Evolutionary conservation across 2,797 vertebrate species (phyloP), one percentile per base, ranked within the genome.

Genomic region (Spinus olivaceus): DNA sequence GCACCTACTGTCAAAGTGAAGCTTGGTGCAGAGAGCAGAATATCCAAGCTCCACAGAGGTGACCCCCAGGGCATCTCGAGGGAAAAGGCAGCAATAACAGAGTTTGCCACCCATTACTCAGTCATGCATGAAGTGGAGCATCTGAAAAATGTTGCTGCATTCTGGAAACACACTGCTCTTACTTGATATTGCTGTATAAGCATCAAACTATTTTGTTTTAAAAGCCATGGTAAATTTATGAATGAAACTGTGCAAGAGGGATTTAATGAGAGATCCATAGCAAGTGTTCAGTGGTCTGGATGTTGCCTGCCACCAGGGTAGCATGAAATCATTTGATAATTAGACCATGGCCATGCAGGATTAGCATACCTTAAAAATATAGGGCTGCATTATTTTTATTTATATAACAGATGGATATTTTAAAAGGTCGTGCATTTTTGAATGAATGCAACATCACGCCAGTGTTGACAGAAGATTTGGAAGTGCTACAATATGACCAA

Each of bases 141-240:
- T 93, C 91, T 93, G 85, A 92, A 94, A 92, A 95, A 90, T 39
- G 42, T 65, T 89, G 84, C 74, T 92, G 73, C 83, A 74, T 93
- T 96, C 90, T 86, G 84, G 73, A 97, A 97, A 96, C 93, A 88
- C 60, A 49, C 91, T 96, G 90, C 94, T 97, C 84, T 96, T 97
- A 97, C 88, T 66, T 97, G 94, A 96, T 97, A 97, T 96, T 91
- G 88, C 96, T 98, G 97, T 97, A 97, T 98, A 98, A 98, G 96
- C 94, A 93, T 70, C 79, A 93, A 97, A 96, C 97, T 98, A 98
- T 98, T 98, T 94, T 83, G 80, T 44, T 93, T 97, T 93, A 97
- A 96, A 93, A 97, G 86, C 96, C 97, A 94, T 96, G 92, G 92
- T 97, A 97, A 97, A 98, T 98, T 96, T 97, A 88, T 97, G 96